Percentiles rank a stretch among this genome's conserved stretches.
These are phyloP conservation scores for Drosophila kokeensis DNA, from an alignment of 2,888 invertebrate species.

Conservation along the genomic window DNA sequence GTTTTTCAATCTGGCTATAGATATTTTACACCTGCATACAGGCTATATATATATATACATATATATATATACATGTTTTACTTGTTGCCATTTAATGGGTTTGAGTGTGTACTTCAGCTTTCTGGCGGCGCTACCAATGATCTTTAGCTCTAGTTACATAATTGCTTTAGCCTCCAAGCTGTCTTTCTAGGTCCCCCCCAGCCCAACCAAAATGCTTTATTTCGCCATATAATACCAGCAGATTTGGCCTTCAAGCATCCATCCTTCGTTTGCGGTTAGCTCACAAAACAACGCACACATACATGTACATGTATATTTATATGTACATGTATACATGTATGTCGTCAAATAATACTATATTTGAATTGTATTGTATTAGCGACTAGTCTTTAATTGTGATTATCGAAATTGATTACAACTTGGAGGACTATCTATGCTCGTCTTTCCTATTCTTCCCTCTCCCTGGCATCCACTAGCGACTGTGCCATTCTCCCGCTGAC, in stretches of 20 bases:
- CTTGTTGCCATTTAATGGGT: not conserved
- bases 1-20: not conserved
- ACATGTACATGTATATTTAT: not conserved
- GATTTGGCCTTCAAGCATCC: slow-evolving; percentile 5
- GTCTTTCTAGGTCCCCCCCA: not conserved
- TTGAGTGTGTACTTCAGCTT: not conserved
- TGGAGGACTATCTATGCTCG: not conserved
- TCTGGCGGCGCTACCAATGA: not conserved
- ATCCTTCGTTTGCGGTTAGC: slow-evolving; percentile 12
- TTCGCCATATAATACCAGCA: slow-evolving; percentile 1
- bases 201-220: not conserved
- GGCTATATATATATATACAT: not conserved
- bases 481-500: slow-evolving; percentile 8
- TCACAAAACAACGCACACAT: not conserved
- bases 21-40: not conserved
- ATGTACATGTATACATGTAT: not conserved
- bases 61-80: not conserved
- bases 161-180: slow-evolving; percentile 11
- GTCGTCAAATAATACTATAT: not conserved
- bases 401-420: not conserved
- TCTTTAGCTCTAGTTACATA: not conserved
- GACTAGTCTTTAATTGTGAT: not conserved
- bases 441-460: not conserved
- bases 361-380: not conserved
- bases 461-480: not conserved